Conservation (phyloP, 92 coral and sea anemone species). For the Plumapathes pennacea region DNA sequence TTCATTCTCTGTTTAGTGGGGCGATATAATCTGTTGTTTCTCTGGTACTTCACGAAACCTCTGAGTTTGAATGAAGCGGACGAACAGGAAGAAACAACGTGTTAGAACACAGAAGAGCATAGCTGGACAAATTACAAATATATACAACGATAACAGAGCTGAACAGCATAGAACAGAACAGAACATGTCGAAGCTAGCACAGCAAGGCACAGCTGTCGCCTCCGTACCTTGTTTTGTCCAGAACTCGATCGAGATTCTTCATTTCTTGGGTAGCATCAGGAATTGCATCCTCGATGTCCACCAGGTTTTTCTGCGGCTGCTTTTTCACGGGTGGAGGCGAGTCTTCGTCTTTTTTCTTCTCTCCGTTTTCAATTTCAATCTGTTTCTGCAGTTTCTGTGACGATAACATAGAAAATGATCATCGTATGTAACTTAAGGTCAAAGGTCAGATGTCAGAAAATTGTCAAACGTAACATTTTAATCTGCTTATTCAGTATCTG, state of each 20-base stretch:
- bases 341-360: slow-evolving; percentile 55
- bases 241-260: slow-evolving; percentile 71
- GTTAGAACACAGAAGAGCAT: background rate
- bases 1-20: slow-evolving; percentile 86
- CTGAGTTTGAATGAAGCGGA: slow-evolving; percentile 24
- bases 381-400: slow-evolving; percentile 55
- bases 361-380: slow-evolving; percentile 13
- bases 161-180: background rate
- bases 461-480: too few relatives aligned
- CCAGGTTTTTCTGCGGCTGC: slow-evolving; percentile 45
- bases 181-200: background rate
- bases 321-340: slow-evolving; percentile 75
- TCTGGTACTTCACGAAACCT: slow-evolving; percentile 90
- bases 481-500: too few relatives aligned
- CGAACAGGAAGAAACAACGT: background rate
- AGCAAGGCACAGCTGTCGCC: too few relatives aligned
- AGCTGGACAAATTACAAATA: background rate
- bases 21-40: slow-evolving; percentile 84
- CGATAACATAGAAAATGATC: too few relatives aligned
- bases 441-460: too few relatives aligned
- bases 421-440: too few relatives aligned
- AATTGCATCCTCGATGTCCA: slow-evolving; percentile 85
- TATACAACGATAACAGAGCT: background rate
- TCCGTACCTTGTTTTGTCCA: slow-evolving; percentile 76
- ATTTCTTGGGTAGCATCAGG: slow-evolving; percentile 78